Base-by-base conservation (phyloP, 2,797 vertebrate species). In the Pipistrellus pipistrellus region DNA sequence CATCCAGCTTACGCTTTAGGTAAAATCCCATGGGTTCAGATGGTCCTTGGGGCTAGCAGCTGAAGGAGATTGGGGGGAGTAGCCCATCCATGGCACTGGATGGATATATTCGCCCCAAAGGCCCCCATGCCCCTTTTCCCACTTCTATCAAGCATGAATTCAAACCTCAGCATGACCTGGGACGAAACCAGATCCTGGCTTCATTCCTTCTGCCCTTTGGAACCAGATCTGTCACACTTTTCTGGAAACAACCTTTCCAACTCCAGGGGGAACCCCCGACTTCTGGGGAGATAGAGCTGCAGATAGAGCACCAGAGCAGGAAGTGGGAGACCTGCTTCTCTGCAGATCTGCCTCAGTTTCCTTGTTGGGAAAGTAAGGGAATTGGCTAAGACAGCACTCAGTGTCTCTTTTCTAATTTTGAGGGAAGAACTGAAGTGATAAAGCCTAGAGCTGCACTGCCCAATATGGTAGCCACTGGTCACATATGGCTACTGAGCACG, bases 341-440 rank as follows among this genome's bases (percentile, higher is more conserved):
- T 8, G n/a, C 11, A 83, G 55, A 82, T 72, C 46, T 51, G 68
- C 72, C 85, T 87, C 86, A 32, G 66, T 88, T 92, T 87, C 64
- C 44, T 75, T 78, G 12, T 8, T 62, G n/a, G 51, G 8, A 66
- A 87, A 77, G 44, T 30, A 35, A 91, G 35, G 20, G 17, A 80
- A 35, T 30, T 51, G 14, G 27, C 64, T 41, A 66, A 77, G 35
- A 27, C 8, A n/a, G 73, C 44, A 32, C 72, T 59, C 44, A 66
- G 32, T 20, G 32, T 32, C 38, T 46, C 87, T 51, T 76, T 35
- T 88, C 57, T 69, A 46, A 38, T 38, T 38, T 10, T 8, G 30
- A 72, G 68, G 44, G 59, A 48, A 72, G 68, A 75, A 13, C 13
- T 55, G 25, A 55, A 59, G 21, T 25, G 62, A 21, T 11, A 48